Evolutionary conservation across 2,888 invertebrate species (phyloP).

Genomic region (Idaea aversata): DNA sequence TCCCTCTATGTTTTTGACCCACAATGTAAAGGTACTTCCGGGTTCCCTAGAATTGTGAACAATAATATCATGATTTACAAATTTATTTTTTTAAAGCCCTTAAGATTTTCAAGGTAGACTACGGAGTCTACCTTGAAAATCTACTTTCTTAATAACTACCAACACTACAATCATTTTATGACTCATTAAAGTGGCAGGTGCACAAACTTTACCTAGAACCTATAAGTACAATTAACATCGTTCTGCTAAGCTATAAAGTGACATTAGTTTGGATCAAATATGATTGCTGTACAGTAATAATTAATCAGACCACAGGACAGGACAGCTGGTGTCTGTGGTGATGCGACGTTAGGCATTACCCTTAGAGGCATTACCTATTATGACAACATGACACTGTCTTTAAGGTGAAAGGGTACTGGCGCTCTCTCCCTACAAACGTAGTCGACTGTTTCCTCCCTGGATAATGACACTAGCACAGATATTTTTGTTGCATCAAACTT

Average conservation of each 20-base stretch:
- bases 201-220: neutral
- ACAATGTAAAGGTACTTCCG: too few relatives aligned
- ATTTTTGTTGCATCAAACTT: too few relatives aligned
- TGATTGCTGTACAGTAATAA: constrained; percentile 35
- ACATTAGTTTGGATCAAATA: neutral
- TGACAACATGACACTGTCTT: neutral
- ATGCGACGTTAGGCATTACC: constrained; percentile 8
- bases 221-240: neutral
- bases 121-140: too few relatives aligned
- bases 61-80: too few relatives aligned
- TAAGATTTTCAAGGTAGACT: too few relatives aligned
- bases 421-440: too few relatives aligned
- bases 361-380: neutral
- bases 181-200: neutral
- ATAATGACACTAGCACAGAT: too few relatives aligned
- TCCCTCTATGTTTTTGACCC: too few relatives aligned
- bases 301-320: constrained; percentile 43
- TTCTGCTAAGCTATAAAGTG: neutral
- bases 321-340: constrained; percentile 37
- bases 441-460: too few relatives aligned
- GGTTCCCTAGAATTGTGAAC: too few relatives aligned
- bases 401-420: too few relatives aligned
- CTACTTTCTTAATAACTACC: neutral
- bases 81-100: too few relatives aligned
- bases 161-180: neutral